Base-by-base conservation (phyloP, 1,140 invertebrate species). In the Drosophila quadrilineata region DNA sequence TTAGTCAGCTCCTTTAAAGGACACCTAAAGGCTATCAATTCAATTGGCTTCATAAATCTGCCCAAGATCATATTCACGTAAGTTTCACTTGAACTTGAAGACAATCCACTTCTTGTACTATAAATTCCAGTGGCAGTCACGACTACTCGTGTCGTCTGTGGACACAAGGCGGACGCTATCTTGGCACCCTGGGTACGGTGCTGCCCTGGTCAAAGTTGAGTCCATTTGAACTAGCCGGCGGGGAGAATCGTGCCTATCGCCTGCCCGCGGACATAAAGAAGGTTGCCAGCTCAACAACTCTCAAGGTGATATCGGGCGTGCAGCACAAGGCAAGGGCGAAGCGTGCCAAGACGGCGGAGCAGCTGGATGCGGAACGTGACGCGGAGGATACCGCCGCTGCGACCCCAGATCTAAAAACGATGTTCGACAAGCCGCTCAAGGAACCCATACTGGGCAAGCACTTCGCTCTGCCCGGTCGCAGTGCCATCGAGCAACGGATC, bases 71-170 rank as follows among this genome's bases (percentile, higher is more conserved):
- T 94, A 21, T 88, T 93, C 52, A 93, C 91, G 93, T 94, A 88
- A 68, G 53, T 63, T n/a, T n/a, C n/a, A n/a, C n/a, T n/a, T n/a
- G n/a, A n/a, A n/a, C n/a, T n/a, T n/a, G n/a, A n/a, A n/a, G n/a
- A n/a, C 1, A 28, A 9, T 24, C 28, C 1, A 12, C 1, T 14
- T 1, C 3, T 9, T 45, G 26, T 2, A 6, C 1, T 45, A n/a
- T 14, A 33, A 12, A 26, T 24, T 53, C 6, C 29, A 95, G 94
- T 33, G 93, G 92, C n/a, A 95, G 94, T 69, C 90, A 91, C 57
- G 95, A 95, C 89, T 93, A 92, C 75, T 93, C 93, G 29, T 93
- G 94, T 46, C 90, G 94, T 52, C 89, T 94, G 68, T 95, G 94
- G 94, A 93, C 92, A 9, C 86, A 94, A 10, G 90, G 91, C 21